Base-by-base conservation (phyloP, 2,113 vertebrate species). In the Pelobates fuscus region DNA sequence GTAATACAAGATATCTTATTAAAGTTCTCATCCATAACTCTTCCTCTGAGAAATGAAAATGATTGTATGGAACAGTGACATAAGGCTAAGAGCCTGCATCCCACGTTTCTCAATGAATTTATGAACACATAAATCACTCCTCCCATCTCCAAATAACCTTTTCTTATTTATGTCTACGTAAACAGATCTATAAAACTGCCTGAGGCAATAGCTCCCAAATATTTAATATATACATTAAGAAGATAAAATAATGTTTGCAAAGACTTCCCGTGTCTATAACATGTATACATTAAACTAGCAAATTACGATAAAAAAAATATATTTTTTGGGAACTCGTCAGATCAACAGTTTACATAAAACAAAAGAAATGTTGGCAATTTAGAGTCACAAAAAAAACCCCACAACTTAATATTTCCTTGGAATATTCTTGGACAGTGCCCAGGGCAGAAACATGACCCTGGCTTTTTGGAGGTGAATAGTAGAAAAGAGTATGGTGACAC, bases 391-490 rank as follows among this genome's bases (percentile, higher is more conserved):
- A n/a, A n/a, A n/a, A n/a, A n/a, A n/a, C n/a, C n/a, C n/a, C n/a
- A n/a, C n/a, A n/a, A n/a, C 18, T 80, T 65, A 79, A 82, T 24
- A 26, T 64, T 78, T 46, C 23, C n/a, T 15, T 17, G 67, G 82
- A 78, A 55, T 41, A 8, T 11, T 79, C 46, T 20, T 78, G 79
- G 75, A 80, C 41, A 74, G 12, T 46, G 2, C 64, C 58, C 63
- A 79, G 71, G 30, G 26, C 41, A 72, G 58, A 86, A 77, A 77
- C 15, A 61, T 67, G 81, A 81, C 72, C 77, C 67, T 69, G 6
- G 11, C 6, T 78, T 57, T 37, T 79, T 24, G 8, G 44, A 87
- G 71, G 78, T 66, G 62, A 84, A 87, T 82, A 14, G 52, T 71
- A 86, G 64, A 17, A 41, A 26, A 73, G 1, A 21, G 58, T 25